Percentiles rank a stretch among this genome's conserved stretches.
phyloP scores from a whole-genome alignment of 2,888 invertebrate genomes.

The Drosophila setosimentum region DNA sequence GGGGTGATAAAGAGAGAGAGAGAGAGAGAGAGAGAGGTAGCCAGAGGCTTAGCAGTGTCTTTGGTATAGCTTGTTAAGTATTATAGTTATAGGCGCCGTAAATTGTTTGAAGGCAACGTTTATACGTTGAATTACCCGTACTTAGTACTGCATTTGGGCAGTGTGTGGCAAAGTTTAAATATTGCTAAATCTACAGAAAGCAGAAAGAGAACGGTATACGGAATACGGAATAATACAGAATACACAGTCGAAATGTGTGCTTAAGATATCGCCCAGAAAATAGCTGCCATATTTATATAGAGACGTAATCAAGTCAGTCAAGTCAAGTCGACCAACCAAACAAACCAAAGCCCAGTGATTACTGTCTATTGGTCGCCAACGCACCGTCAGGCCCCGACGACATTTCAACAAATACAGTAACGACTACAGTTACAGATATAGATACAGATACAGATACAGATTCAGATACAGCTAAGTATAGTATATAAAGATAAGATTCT shows the following conservation, averaged over 20 bases:
- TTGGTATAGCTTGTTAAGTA: constrained; percentile 62
- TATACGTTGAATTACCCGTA: constrained; percentile 37
- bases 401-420: constrained; percentile 39
- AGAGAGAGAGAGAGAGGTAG: background rate
- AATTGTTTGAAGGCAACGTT: constrained; percentile 54
- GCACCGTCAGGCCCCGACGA: constrained; percentile 15
- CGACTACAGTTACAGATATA: constrained; percentile 14
- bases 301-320: constrained; percentile 80
- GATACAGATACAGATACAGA: constrained; percentile 30
- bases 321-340: constrained; percentile 46
- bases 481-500: constrained; percentile 62
- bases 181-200: constrained; percentile 63
- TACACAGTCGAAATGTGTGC: constrained; percentile 66
- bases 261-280: constrained; percentile 71
- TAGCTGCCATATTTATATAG: constrained; percentile 81
- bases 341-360: constrained; percentile 50
- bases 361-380: constrained; percentile 67
- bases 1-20: no score
- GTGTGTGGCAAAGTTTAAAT: constrained; percentile 58
- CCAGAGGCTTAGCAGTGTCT: constrained; percentile 27
- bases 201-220: background rate
- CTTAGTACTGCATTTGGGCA: constrained; percentile 39
- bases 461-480: constrained; percentile 29
- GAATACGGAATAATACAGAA: constrained; percentile 35
- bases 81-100: constrained; percentile 73